A percentile compares a stretch with the other conserved stretches of the same genome.
phyloP scores from a whole-genome alignment of 2,797 vertebrate genomes.

The Ctenopoma kingsleyae region DNA sequence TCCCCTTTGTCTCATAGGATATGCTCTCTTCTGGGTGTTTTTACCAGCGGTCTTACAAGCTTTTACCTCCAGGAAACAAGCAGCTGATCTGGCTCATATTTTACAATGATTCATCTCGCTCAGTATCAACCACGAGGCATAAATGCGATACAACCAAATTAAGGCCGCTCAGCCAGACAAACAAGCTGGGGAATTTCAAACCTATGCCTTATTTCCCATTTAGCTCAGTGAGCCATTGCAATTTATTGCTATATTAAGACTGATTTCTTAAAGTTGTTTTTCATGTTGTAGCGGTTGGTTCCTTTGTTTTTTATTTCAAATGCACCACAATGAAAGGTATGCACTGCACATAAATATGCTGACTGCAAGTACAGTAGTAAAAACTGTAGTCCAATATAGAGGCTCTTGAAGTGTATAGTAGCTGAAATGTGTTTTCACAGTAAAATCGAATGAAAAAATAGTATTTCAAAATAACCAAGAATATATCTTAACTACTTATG shows the following conservation, averaged over 20 bases:
- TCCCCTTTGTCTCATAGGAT: constrained; percentile 71
- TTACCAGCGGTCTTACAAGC: constrained; percentile 76
- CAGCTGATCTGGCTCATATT: constrained; percentile 77
- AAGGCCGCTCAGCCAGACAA: constrained; percentile 77
- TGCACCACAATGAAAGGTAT: constrained; percentile 7
- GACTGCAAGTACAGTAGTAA: constrained; percentile 34
- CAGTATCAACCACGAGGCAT: constrained; percentile 74
- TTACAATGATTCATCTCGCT: constrained; percentile 80
- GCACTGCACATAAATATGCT: constrained; percentile 46
- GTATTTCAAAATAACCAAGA: constrained; percentile 17
- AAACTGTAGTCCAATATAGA: constrained; percentile 38
- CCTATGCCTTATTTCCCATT: constrained; percentile 51
- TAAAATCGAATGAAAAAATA: constrained; percentile 29
- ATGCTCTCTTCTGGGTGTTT: constrained; percentile 76
- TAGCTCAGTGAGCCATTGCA: constrained; percentile 52
- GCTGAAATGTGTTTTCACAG: constrained; percentile 5
- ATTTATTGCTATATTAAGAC: constrained; percentile 68
- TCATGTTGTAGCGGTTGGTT: constrained; percentile 45
- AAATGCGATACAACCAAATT: constrained; percentile 79
- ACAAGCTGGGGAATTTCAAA: constrained; percentile 78
- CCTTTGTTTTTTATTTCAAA: constrained; percentile 40
- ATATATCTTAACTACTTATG: not conserved
- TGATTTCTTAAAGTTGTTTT: constrained; percentile 65
- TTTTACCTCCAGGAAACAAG: constrained; percentile 80
- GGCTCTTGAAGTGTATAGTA: constrained; percentile 24